Conservation (phyloP, 2,888 invertebrate genomes). For the Cylloceria caligata region DNA sequence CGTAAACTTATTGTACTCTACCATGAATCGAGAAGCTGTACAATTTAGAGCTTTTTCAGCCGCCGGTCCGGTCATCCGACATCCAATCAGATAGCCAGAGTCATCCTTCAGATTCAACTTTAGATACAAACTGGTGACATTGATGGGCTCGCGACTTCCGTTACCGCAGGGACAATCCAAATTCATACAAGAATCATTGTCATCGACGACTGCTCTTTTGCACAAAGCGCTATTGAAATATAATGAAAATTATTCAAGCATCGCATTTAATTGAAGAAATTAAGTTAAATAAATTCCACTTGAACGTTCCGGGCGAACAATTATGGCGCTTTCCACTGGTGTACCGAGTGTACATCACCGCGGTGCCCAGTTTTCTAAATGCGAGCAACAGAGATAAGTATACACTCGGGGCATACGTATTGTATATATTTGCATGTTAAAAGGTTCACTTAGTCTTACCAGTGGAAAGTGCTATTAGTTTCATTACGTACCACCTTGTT, state of each 20-base stretch:
- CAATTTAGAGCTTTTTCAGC: constrained; percentile 79
- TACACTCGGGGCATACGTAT: too few species aligned
- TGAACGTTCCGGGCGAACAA: too few species aligned
- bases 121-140: constrained; percentile 75
- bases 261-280: too few species aligned
- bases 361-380: too few species aligned
- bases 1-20: constrained; percentile 54
- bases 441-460: too few species aligned
- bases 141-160: constrained; percentile 77
- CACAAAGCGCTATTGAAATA: constrained; percentile 77
- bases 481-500: constrained; percentile 75
- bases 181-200: constrained; percentile 82
- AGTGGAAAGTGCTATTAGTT: too few species aligned
- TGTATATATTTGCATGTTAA: too few species aligned
- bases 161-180: constrained; percentile 82
- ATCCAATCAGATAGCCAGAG: constrained; percentile 82
- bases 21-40: constrained; percentile 76
- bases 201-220: constrained; percentile 74
- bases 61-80: constrained; percentile 76
- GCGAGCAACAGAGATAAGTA: too few species aligned
- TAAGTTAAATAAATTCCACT: too few species aligned
- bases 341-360: too few species aligned
- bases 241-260: background rate
- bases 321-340: too few species aligned
- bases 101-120: constrained; percentile 81